Evolutionary conservation across 2,888 invertebrate species (phyloP), one percentile per base, ranked within the genome.

Genomic region (Chironomus tentans): DNA sequence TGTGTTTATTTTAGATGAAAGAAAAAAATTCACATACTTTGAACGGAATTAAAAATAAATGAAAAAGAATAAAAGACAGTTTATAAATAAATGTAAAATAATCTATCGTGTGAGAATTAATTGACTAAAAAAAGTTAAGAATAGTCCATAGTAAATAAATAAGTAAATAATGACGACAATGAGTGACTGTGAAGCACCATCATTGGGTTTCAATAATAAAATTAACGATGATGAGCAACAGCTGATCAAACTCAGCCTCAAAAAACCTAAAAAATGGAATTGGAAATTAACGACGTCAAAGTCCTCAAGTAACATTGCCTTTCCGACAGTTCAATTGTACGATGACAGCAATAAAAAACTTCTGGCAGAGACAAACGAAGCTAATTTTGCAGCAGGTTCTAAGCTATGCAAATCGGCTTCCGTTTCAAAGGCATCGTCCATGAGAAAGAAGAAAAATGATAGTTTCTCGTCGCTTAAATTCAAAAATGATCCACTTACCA

Each of bases 221-320:
- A 68, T 68, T 47, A 68, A 68, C 48, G 81, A 82, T 78, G 79
- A 80, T 4, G 77, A 82, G 47, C 79, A 80, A 18, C 86, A 86
- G 78, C 81, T 85, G 56, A 84, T 88, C 1, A 84, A 84, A 75
- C 80, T 88, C 22, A 85, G 87, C 79, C 80, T 88, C 76, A 84
- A 84, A 78, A 88, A 88, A 78, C 88, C 88, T 0, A 83, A 83
- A 77, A 82, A 83, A 77, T 88, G 88, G 87, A 86, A 86, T 78
- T 88, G 87, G 87, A 85, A 87, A 80, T 79, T 88, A 78, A 85
- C 86, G 38, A 87, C 87, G 2, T 87, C 87, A 38, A 86, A 86
- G 79, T 87, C 87, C 68, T 87, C 87, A 70, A 85, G 86, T 38
- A 85, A 86, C 78, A 86, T 88, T 76, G 81, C 84, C 38, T 80